Evolutionary conservation across 1,140 invertebrate species (phyloP).

Genomic region (Cataglyphis hispanica): DNA sequence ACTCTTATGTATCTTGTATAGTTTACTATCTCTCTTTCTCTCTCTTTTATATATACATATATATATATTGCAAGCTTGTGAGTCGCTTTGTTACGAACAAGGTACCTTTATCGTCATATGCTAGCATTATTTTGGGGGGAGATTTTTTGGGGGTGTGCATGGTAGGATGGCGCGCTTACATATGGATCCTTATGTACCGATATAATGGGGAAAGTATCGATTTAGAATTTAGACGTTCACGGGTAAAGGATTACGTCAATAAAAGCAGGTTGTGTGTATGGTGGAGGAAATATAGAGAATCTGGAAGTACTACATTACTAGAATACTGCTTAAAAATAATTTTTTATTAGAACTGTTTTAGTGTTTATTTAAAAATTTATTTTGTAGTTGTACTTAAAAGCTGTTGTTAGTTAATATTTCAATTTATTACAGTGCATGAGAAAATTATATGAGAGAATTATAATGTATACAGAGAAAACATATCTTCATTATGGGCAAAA

Average conservation of each 20-base stretch:
- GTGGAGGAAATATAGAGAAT: neutral
- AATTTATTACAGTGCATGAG: too few species aligned
- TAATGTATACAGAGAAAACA: too few species aligned
- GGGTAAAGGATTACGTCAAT: constrained; percentile 49
- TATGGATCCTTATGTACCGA: neutral
- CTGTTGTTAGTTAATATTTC: too few species aligned
- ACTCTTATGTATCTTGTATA: constrained; percentile 25
- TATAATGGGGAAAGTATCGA: constrained; percentile 61
- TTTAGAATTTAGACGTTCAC: constrained; percentile 61
- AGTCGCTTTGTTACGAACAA: neutral
- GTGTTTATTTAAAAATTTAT: too few species aligned
- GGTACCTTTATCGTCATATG: constrained; percentile 10
- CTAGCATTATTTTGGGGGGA: constrained; percentile 55
- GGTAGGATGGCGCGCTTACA: constrained; percentile 24
- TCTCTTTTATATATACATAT: neutral
- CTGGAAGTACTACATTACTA: neutral
- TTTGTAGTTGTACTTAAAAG: neutral
- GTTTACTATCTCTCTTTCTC: neutral
- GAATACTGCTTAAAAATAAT: too few species aligned
- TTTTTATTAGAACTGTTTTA: too few species aligned
- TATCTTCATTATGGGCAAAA: neutral
- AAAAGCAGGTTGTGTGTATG: neutral
- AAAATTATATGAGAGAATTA: too few species aligned
- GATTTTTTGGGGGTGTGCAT: constrained; percentile 60
- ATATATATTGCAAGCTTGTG: constrained; percentile 6